Evolutionary conservation across 2,888 invertebrate species (phyloP), one percentile per base, ranked within the genome.

Genomic region (Eupithecia pulchellata): DNA sequence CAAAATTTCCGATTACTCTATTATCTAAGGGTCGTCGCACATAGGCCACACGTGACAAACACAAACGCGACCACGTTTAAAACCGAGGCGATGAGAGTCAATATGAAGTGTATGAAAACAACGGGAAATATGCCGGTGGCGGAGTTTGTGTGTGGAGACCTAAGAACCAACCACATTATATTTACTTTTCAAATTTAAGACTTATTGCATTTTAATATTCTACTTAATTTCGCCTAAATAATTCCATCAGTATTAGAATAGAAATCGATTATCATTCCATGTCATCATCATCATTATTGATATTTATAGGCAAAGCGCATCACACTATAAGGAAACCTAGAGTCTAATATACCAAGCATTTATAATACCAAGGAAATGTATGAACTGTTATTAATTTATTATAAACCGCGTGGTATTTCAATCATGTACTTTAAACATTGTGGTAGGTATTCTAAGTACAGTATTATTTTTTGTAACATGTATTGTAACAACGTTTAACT

Each of bases 391-490:
- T 32, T 52, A 52, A 25, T 52, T 25, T n/a, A n/a, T n/a, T n/a
- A n/a, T n/a, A n/a, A n/a, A 52, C 52, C 11, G 4, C 25, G 20
- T 52, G 25, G 11, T 25, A 25, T 52, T 13, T 25, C 11, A 52
- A 25, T 25, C 20, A 25, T 47, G 20, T 52, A 25, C 13, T 27
- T 25, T 47, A n/a, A 55, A 27, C 6, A 2, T 1, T 57, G 27
- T 25, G 52, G 3, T 27, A 57, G 13, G 6, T 27, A 27, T 29
- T 0, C 14, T 25, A 60, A 11, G n/a, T 60, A 20, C 61, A 61
- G 61, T 61, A 61, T 61, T 61, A 61, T 61, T 61, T 34, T 34
- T 52, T 52, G 42, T 47, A 20, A 47, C 20, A 9, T 47, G 8
- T 4, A n/a, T n/a, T n/a, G n/a, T n/a, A n/a, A 8, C 8, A 42